Base-by-base conservation (phyloP, 2,888 invertebrate species). In the Fragum sueziense region DNA sequence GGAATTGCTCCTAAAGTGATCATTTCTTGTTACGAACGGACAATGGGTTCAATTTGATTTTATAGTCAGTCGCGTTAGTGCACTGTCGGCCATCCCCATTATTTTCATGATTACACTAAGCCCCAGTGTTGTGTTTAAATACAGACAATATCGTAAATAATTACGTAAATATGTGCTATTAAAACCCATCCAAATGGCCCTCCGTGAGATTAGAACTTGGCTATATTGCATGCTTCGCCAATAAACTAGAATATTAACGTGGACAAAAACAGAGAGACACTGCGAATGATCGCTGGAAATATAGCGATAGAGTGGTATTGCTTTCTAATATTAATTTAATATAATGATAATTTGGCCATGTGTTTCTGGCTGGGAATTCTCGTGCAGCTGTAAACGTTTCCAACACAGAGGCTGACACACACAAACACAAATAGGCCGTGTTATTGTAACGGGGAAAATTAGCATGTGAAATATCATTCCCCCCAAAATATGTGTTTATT, bases 21-120 rank as follows among this genome's bases (percentile, higher is more conserved):
- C 74, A 79, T 74, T 70, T 70, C 70, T 62, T 57, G 74, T 70
- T 41, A 25, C 69, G 22, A 25, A n/a, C 52, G 73, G 77, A 79
- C 79, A 82, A 76, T 82, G 70, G 70, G 65, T 72, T 76, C 79
- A 79, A 79, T 82, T 76, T 76, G 76, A 76, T 79, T 82, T 82
- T 82, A 79, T 82, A 76, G 82, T 70, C 61, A 65, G 47, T 41
- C 79, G 47, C 79, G 72, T 74, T 54, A 76, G 74, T 52, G 68
- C 37, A 59, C 74, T 70, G 47, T n/a, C 20, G 76, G 76, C 79
- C 65, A 74, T 75, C 76, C 74, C 76, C 74, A 74, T 79, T 79
- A 82, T 67, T 74, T 54, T 68, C 52, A 68, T 74, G 75, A 82
- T 74, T 74, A 74, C 71, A 65, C 31, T 37, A 33, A 76, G 34